Base-by-base conservation (phyloP, 2,113 vertebrate species). In the Anguilla japonica region DNA sequence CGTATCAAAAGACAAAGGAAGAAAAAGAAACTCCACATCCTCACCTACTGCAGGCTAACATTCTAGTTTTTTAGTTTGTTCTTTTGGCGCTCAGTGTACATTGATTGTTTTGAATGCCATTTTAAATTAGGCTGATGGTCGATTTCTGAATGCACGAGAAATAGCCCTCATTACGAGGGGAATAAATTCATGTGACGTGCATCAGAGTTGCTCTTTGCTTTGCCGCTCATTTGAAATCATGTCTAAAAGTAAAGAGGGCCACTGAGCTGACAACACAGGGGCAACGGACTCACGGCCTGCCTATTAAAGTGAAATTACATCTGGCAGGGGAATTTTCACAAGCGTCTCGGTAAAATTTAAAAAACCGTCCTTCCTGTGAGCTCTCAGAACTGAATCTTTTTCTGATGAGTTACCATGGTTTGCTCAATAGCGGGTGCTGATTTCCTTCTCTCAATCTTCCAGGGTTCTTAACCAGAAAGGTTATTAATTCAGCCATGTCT, bases 261-360 rank as follows among this genome's bases (percentile, higher is more conserved):
- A 75, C 34, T n/a, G 8, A 75, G 71, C 71, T 75, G 71, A 29
- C 5, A 34, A 34, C 11, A 6, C 29, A 75, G 71, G 71, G 71
- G 2, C 71, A 75, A 34, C 2, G 71, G 71, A 7, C 71, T 75
- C 71, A 75, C n/a, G 26, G 34, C 71, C 71, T 75, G 5, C 71
- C 34, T 75, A 75, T 75, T 75, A 75, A 75, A 29, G 71, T 75
- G n/a, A 75, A 75, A 75, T 75, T 34, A 29, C 34, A 75, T 75
- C 71, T 75, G 71, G 26, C 71, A 75, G 71, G 71, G 71, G n/a
- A 75, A 75, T 75, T 75, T 75, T 75, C 71, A 75, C 26, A 7
- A 9, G 22, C 22, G n/a, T 29, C 71, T 75, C 71, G 34, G 34
- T 75, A 29, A 75, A 75, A 75, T 75, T 34, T 6, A 75, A 26